Base-by-base conservation (phyloP, 1,140 invertebrate species). In the Ruditapes philippinarum region DNA sequence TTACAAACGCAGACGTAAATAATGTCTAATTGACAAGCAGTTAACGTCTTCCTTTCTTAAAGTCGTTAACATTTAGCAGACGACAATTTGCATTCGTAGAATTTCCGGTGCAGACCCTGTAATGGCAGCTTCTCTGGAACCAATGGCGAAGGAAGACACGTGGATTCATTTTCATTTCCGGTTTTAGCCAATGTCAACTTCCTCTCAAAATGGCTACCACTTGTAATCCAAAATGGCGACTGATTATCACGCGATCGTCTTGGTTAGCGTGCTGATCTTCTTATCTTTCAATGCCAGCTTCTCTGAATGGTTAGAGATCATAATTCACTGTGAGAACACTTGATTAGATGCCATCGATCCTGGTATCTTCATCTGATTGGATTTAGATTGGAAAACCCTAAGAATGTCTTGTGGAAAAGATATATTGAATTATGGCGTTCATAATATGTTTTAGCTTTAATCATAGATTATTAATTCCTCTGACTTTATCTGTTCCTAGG, bases 291-390 rank as follows among this genome's bases (percentile, higher is more conserved):
- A 80, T 68, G 25, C 42, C 85, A 88, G 85, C 28, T 68, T 54
- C 74, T 68, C 25, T 40, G 19, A 68, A 60, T 70, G 74, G 76
- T 40, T 40, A 70, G n/a, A 49, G 85, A 80, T 88, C 76, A 80
- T 88, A 68, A 88, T 80, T 78, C 76, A 78, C 36, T 28, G 38
- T 28, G 54, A 25, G 74, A 88, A 78, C 70, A 40, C 28, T 88
- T 88, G 74, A 88, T 88, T 80, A 88, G 85, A 88, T 88, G 74
- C 40, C 42, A 88, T 88, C 85, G 85, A 88, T 88, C 80, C 79
- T 88, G 31, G 85, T 80, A 88, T 88, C 85, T 88, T 25, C n/a
- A 25, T 38, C 49, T 68, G 85, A 88, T 88, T 65, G 74, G 73
- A 80, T 70, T 88, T 68, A 79, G 85, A 88, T 88, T 88, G 85